Conservation (phyloP, 2,888 invertebrate genomes). For the Mellilla xanthometata region DNA sequence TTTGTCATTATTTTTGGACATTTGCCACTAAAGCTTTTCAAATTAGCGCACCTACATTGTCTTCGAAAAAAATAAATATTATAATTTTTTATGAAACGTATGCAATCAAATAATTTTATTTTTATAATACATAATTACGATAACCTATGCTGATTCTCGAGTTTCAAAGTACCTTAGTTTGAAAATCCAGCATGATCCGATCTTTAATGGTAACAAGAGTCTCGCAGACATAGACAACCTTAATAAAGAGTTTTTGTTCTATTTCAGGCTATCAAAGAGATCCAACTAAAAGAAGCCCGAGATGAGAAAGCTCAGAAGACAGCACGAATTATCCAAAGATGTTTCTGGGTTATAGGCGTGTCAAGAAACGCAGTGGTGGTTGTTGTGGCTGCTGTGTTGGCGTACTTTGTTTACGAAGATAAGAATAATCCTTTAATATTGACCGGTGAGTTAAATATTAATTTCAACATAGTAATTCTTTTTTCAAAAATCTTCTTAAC, state of each 20-base stretch:
- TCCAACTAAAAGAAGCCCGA: slow-evolving; percentile 55
- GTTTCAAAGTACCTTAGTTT: too few species aligned
- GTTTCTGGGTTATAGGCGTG: slow-evolving; percentile 85
- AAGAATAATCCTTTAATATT: slow-evolving; percentile 79
- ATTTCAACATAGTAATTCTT: neutral
- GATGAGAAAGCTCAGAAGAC: slow-evolving; percentile 55
- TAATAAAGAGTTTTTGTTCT: neutral
- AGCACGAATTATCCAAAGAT: slow-evolving; percentile 59
- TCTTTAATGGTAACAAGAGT: too few species aligned
- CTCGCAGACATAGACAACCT: neutral
- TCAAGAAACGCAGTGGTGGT: slow-evolving; percentile 88
- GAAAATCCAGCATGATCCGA: too few species aligned
- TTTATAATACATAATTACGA: too few species aligned
- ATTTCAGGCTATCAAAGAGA: slow-evolving; percentile 82
- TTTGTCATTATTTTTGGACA: too few species aligned
- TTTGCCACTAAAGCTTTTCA: too few species aligned
- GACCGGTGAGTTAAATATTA: slow-evolving; percentile 71
- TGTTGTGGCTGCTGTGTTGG: slow-evolving; percentile 80
- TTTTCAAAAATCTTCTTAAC: neutral
- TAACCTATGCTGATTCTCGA: too few species aligned
- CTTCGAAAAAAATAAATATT: too few species aligned
- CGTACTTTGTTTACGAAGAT: slow-evolving; percentile 76
- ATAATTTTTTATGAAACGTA: too few species aligned
- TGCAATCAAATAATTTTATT: too few species aligned
- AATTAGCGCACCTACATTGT: too few species aligned